These are phyloP conservation scores for Coelopa frigida DNA, from an alignment of 1,140 invertebrate species.

Conservation along the genomic window DNA sequence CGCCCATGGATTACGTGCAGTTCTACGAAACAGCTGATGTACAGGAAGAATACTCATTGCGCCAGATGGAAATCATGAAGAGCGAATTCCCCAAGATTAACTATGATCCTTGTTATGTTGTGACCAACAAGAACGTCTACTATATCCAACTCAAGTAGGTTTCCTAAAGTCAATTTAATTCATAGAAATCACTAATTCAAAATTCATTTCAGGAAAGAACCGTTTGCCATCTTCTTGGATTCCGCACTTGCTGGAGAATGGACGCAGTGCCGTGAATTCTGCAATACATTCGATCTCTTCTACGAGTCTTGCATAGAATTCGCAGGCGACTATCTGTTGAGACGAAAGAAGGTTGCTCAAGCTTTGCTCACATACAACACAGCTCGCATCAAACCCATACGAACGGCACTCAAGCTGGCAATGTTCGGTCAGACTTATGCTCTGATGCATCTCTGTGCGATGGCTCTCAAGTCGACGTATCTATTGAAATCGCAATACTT, in stretches of 20 bases:
- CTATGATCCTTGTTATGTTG: slow-evolving; percentile 61
- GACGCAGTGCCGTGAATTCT: slow-evolving; percentile 40
- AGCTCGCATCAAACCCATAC: slow-evolving; percentile 61
- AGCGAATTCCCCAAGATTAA: slow-evolving; percentile 40
- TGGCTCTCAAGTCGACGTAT: slow-evolving; percentile 39
- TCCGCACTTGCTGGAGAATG: slow-evolving; percentile 31
- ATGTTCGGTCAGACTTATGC: slow-evolving; percentile 62
- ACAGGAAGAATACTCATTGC: slow-evolving; percentile 28
- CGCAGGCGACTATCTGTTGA: slow-evolving; percentile 63
- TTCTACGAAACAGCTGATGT: slow-evolving; percentile 34
- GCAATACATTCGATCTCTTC: slow-evolving; percentile 56
- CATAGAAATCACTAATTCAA: neutral
- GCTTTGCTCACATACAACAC: slow-evolving; percentile 66
- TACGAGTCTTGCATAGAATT: slow-evolving; percentile 62
- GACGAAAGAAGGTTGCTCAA: slow-evolving; percentile 55
- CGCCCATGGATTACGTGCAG: slow-evolving; percentile 38
- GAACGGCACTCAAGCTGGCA: slow-evolving; percentile 66
- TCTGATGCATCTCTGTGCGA: slow-evolving; percentile 49
- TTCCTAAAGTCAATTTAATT: neutral
- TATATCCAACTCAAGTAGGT: slow-evolving; percentile 55
- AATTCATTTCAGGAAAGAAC: slow-evolving; percentile 45
- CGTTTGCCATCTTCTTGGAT: slow-evolving; percentile 61
- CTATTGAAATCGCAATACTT: slow-evolving; percentile 31
- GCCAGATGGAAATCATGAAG: slow-evolving; percentile 42
- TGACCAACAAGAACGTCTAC: slow-evolving; percentile 63